Conservation (phyloP, 2,797 vertebrate genomes). For the Tenualosa ilisha region DNA sequence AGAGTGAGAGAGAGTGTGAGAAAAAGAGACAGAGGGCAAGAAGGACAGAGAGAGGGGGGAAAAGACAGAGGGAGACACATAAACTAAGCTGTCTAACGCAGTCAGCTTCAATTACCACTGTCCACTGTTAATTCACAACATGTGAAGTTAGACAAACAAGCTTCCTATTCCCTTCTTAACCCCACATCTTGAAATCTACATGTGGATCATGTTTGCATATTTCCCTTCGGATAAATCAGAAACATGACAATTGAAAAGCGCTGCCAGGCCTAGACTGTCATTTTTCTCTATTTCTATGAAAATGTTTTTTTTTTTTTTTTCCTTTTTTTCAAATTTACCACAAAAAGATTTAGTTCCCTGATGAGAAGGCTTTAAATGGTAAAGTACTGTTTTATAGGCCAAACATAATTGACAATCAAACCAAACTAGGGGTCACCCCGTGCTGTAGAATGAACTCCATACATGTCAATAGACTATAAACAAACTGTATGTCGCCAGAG, state of each 20-base stretch:
- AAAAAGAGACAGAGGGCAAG: conserved; percentile 46
- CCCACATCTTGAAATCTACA: conserved; percentile 47
- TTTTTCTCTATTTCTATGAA: conserved; percentile 34
- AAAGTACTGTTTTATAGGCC: conserved; percentile 55
- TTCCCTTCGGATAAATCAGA: conserved; percentile 44
- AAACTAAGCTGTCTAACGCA: conserved; percentile 71
- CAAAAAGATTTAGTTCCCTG: conserved; percentile 35
- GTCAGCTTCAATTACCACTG: conserved; percentile 70
- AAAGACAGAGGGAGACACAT: conserved; percentile 44
- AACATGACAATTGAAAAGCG: conserved; percentile 32
- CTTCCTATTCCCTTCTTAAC: conserved; percentile 56
- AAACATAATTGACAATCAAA: conserved; percentile 54
- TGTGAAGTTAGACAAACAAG: conserved; percentile 65
- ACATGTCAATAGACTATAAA: conserved; percentile 41
- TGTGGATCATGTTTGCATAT: conserved; percentile 59
- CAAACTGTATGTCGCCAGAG: conserved; percentile 53
- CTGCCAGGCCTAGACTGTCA: conserved; percentile 29
- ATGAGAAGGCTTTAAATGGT: conserved; percentile 40
- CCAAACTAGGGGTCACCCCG: conserved; percentile 55
- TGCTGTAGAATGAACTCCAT: conserved; percentile 43
- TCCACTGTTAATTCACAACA: conserved; percentile 70
- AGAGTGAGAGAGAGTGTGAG: conserved; percentile 35
- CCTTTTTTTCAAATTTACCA: conserved; percentile 9
- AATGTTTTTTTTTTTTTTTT: neutral
- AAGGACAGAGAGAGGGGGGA: conserved; percentile 36